These are phyloP conservation scores for Amazona vittata DNA, from an alignment of 2,113 vertebrate genomes.

Conservation along the genomic window DNA sequence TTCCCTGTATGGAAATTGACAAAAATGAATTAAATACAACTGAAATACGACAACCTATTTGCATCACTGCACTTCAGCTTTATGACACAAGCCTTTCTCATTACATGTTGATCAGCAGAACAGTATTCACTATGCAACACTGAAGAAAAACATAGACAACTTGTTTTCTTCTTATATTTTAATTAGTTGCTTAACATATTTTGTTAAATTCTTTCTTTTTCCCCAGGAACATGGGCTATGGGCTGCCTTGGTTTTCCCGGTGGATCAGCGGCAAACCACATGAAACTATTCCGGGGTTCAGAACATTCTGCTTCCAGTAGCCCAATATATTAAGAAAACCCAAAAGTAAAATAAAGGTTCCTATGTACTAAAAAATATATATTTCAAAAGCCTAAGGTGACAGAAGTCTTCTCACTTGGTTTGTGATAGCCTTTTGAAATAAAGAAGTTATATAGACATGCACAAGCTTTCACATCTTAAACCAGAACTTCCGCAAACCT, in stretches of 20 bases:
- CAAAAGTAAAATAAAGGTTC: neutral
- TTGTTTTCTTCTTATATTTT: neutral
- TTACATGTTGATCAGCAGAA: neutral
- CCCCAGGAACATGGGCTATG: neutral
- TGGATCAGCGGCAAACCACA: neutral
- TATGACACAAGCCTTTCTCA: neutral
- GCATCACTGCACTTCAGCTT: neutral
- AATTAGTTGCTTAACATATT: neutral
- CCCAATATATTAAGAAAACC: neutral
- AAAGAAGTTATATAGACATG: neutral
- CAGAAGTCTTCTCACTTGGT: neutral
- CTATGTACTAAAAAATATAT: neutral
- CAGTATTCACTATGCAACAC: neutral
- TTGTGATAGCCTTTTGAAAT: neutral
- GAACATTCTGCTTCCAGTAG: neutral
- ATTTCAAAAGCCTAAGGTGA: neutral
- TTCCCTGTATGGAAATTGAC: slow-evolving; percentile 71
- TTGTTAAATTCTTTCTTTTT: neutral
- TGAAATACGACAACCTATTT: neutral
- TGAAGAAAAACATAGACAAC: neutral
- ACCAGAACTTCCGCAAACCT: neutral
- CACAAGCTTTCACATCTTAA: neutral
- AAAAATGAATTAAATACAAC: neutral
- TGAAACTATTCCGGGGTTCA: neutral
- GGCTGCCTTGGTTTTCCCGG: neutral